Base-by-base conservation (phyloP, 2,888 invertebrate species). In the Pachycephus smyrnensis region DNA sequence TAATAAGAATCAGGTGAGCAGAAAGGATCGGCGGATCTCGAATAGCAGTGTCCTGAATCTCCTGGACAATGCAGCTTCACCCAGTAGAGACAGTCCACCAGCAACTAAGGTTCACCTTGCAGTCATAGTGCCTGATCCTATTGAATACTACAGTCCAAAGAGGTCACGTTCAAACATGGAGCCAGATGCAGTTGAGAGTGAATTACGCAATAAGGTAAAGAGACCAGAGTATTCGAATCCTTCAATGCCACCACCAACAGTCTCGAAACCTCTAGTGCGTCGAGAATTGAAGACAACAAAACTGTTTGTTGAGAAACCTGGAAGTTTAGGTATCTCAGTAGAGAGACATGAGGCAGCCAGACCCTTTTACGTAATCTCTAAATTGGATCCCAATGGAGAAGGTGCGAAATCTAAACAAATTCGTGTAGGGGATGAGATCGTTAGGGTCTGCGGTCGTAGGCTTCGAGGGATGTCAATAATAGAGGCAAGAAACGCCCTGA, bases 371-470 rank as follows among this genome's bases (percentile, higher is more conserved):
- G 86, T 91, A 4, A 87, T 91, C 31, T 86, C 90, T 0, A 86
- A 82, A 68, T 81, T 91, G 77, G 88, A 90, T 36, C 75, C 80
- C 0, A 81, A 84, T 6, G 90, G 90, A 0, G 90, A 86, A 11
- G 91, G 90, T 0, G 86, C 86, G 0, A 89, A 83, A 68, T 89
- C 89, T 71, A 93, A 93, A 31, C 90, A 93, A 55, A 91, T 94
- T 73, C 88, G 90, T 73, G 89, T 93, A 11, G 94, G 93, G 3
- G 94, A 94, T 85, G 93, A 94, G 84, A 92, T 94, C 37, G 92
- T 94, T 6, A 92, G 93, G 78, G 93, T 94, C 71, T 93, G 93
- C 81, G 94, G 94, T 0, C 92, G 92, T 23, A 91, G 93, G 40
- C 84, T 94, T 71, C 91, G 92, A 6, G 93, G 93, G 0, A 91